Evolutionary conservation across 2,888 invertebrate genomes (phyloP), one percentile per base, ranked within the genome.

Genomic region (Anagyrus pseudococci): DNA sequence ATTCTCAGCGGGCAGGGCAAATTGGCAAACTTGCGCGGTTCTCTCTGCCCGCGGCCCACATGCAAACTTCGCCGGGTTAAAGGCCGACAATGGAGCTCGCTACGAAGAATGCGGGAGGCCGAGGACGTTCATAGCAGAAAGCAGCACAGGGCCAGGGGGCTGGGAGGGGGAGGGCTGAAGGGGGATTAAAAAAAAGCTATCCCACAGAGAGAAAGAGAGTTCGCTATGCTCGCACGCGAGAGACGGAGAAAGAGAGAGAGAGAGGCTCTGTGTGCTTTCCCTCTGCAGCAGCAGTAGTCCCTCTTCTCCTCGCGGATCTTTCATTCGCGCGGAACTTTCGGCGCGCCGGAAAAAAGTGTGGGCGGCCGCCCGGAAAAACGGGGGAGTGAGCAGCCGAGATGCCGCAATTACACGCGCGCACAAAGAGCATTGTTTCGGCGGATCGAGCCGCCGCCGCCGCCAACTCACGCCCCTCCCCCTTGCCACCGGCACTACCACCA

Each of bases 11-110:
- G 29, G 6, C 22, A 46, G 47, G 41, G 57, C 61, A 61, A 69
- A 68, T 69, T 69, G 66, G 62, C 64, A 58, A 68, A 69, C 67
- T 65, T 68, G 64, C 59, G 46, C 53, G 60, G 63, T 13, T 19
- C 46, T 19, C 19, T 43, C 4, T 43, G 4, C 15, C n/a, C 19
- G 7, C 6, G 19, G 43, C n/a, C n/a, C n/a, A n/a, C n/a, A 15
- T 19, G 19, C 15, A 43, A 6, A 15, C 15, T 4, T 43, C 4
- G 4, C 4, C 19, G 19, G 4, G 43, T 15, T 4, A 19, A 6
- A 3, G 20, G 6, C 19, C 17, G 46, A 29, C 22, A 46, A 10
- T 6, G 46, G n/a, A 43, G n/a, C 43, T 43, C 17, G 6, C 6
- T 15, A 15, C 43, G 15, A 17, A 43, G 43, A 43, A 33, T n/a